Evolutionary conservation across 2,113 vertebrate genomes (phyloP), one percentile per base, ranked within the genome.

Genomic region (Nibea coibor): DNA sequence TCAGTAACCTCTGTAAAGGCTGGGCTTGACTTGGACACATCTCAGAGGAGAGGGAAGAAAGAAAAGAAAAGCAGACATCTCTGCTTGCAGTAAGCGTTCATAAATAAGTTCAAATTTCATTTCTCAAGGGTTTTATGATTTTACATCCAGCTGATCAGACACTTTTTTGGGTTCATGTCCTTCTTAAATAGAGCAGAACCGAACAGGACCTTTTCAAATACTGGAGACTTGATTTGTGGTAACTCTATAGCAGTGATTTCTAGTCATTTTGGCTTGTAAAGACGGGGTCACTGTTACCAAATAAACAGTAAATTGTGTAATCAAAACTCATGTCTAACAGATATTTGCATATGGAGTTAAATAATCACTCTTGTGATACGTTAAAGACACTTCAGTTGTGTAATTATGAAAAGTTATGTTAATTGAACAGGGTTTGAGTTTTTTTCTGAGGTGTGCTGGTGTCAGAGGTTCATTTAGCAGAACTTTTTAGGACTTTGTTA

Each of bases 1-100:
- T 56, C 57, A 54, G 22, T 75, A 56, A 75, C 74, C 74, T 72
- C 51, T 75, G 56, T 64, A n/a, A 65, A 31, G 26, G 26, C 45
- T 62, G 43, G 47, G 10, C 15, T 51, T 64, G 70, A 62, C 50
- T 57, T 63, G 74, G 75, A 53, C 68, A 48, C 47, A 19, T 73
- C 61, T 59, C 69, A 67, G 22, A 61, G 53, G 62, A 66, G 63
- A 66, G 63, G 19, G 53, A 20, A 58, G 19, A 39, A 39, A 39
- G 35, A 39, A 39, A 39, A 39, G 71, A 54, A 39, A 39, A 80
- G 14, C 68, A 64, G 39, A 45, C 19, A 24, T 45, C 28, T 62
- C 65, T 50, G 31, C 11, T 20, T 51, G 26, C 26, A 69, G 5
- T 26, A 26, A 53, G 26, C 24, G 22, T 10, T n/a, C 54, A 26